Percentiles rank a stretch among this genome's conserved stretches.
phyloP scores from a whole-genome alignment of 2,888 invertebrate species.

The Caenorhabditis sp. region DNA sequence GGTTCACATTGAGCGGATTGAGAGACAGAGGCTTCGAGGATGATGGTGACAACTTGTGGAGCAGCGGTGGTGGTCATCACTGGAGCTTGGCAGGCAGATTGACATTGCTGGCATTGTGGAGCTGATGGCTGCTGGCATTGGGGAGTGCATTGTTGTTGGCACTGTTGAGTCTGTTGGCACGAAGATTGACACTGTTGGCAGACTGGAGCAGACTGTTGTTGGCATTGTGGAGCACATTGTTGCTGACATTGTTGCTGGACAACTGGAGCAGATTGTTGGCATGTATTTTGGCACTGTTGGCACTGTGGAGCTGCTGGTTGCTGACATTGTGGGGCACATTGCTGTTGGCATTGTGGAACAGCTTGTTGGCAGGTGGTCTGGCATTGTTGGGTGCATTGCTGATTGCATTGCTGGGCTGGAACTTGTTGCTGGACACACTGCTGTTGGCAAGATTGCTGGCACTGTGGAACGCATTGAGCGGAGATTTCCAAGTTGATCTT shows the following conservation, averaged over 20 bases:
- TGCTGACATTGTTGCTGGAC: conserved; percentile 50
- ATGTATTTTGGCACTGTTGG: conserved; percentile 47
- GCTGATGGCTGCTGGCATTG: conserved; percentile 46
- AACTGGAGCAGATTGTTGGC: conserved; percentile 46
- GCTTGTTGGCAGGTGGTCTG: conserved; percentile 53
- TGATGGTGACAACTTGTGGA: conserved; percentile 61
- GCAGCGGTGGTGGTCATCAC: conserved; percentile 46
- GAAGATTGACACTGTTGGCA: conserved; percentile 52
- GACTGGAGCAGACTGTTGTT: conserved; percentile 45
- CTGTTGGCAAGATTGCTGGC: conserved; percentile 58
- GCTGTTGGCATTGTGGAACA: conserved; percentile 48
- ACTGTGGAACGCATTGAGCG: conserved; percentile 67
- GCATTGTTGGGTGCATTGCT: conserved; percentile 50
- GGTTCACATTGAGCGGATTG: conserved; percentile 67
- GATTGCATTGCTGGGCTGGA: conserved; percentile 62
- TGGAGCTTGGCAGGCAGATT: conserved; percentile 54
- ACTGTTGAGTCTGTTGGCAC: conserved; percentile 51
- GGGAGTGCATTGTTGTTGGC: conserved; percentile 54
- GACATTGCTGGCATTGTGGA: conserved; percentile 59
- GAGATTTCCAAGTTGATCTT: conserved; percentile 53
- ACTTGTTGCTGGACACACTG: conserved; percentile 63
- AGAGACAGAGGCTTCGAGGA: conserved; percentile 62
- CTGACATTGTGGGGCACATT: conserved; percentile 50
- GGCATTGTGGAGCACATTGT: conserved; percentile 58
- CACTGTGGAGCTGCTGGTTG: conserved; percentile 48